These are phyloP conservation scores for Falco novaeseelandiae DNA, from an alignment of 2,797 vertebrate genomes.

Conservation along the genomic window DNA sequence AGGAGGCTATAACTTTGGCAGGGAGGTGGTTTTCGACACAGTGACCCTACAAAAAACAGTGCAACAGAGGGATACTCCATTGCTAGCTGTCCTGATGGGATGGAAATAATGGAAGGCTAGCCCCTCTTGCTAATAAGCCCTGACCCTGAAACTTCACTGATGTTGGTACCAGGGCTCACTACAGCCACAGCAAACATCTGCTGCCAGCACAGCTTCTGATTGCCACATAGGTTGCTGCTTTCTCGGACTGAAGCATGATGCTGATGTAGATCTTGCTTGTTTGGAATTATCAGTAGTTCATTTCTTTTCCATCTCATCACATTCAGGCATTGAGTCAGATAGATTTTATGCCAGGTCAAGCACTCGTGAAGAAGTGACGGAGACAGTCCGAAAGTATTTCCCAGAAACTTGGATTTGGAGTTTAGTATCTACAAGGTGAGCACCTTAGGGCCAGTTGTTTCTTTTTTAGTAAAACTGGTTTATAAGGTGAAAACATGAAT, in stretches of 20 bases:
- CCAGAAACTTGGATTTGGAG: constrained; percentile 81
- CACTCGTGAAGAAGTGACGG: background rate
- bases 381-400: constrained; percentile 73
- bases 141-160: background rate
- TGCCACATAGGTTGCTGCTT: background rate
- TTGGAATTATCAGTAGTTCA: background rate
- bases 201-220: background rate
- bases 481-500: background rate
- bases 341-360: accelerated
- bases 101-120: background rate
- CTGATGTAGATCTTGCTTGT: background rate
- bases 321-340: accelerated
- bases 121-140: background rate
- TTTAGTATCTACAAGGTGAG: constrained; percentile 64
- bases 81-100: background rate
- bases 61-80: background rate
- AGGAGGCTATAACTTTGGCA: background rate
- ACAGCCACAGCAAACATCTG: background rate
- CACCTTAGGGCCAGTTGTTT: background rate
- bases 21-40: background rate
- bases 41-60: background rate
- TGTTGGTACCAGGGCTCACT: background rate
- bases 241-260: background rate
- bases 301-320: background rate
- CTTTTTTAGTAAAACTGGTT: background rate